phyloP scores from a whole-genome alignment of 2,113 vertebrate species.

The Cynocephalus volans region DNA sequence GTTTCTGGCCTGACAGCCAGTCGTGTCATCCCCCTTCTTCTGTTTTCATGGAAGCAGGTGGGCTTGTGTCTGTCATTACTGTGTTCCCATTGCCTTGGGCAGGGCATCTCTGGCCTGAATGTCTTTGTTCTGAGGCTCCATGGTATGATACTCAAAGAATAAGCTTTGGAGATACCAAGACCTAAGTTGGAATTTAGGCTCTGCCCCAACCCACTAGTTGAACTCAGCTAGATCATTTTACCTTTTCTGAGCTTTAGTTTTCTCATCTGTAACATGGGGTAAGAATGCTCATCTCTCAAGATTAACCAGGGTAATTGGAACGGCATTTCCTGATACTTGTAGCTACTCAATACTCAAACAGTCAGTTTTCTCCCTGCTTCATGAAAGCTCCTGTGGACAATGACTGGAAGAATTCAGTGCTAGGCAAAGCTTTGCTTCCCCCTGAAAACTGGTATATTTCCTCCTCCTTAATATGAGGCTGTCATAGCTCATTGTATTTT shows the following conservation, averaged over 20 bases:
- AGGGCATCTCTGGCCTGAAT: neutral
- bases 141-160: neutral
- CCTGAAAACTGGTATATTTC: conserved; percentile 30
- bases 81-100: neutral
- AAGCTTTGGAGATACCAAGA: conserved; percentile 31
- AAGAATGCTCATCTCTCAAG: neutral
- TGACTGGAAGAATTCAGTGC: conserved; percentile 44
- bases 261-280: conserved; percentile 51
- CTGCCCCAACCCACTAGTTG: neutral
- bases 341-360: neutral
- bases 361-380: conserved; percentile 52
- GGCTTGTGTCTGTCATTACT: neutral
- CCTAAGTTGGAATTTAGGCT: conserved; percentile 52
- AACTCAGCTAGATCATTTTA: conserved; percentile 31
- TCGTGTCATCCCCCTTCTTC: neutral
- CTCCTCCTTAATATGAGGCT: conserved; percentile 58
- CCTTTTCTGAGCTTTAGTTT: conserved; percentile 54
- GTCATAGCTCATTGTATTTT: conserved; percentile 46
- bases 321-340: neutral
- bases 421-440: conserved; percentile 45
- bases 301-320: conserved; percentile 51
- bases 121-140: neutral
- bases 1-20: conserved; percentile 6
- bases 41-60: conserved; percentile 32
- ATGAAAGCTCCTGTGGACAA: conserved; percentile 53